Evolutionary conservation across 2,888 invertebrate genomes (phyloP).

Genomic region (Hofmannophila pseudospretella): DNA sequence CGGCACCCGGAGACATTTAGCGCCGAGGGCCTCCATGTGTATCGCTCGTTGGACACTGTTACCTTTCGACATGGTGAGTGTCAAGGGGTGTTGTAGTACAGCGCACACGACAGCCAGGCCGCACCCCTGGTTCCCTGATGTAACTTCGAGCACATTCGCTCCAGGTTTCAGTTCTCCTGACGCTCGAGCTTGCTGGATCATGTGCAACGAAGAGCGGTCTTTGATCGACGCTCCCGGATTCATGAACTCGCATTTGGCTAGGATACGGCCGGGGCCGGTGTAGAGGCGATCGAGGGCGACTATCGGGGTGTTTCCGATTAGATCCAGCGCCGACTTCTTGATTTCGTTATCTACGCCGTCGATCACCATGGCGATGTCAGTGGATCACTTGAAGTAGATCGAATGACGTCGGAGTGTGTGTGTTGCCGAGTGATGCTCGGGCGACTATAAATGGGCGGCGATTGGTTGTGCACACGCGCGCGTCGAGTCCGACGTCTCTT

Average conservation of each 20-base stretch:
- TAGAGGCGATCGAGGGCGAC: constrained; percentile 64
- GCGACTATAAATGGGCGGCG: constrained; percentile 2
- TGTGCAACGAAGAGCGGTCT: constrained; percentile 58
- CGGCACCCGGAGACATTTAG: constrained; percentile 57
- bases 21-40: constrained; percentile 69
- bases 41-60: constrained; percentile 65
- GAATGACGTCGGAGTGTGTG: neutral
- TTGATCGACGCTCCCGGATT: constrained; percentile 69
- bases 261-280: constrained; percentile 58
- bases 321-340: constrained; percentile 59
- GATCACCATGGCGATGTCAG: constrained; percentile 7
- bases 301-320: constrained; percentile 66
- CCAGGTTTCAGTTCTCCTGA: constrained; percentile 53
- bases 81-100: constrained; percentile 59
- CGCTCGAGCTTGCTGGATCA: constrained; percentile 49
- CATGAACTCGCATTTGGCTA: constrained; percentile 71
- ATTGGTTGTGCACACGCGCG: neutral
- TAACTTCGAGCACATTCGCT: constrained; percentile 54
- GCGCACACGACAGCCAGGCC: constrained; percentile 68
- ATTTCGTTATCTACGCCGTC: constrained; percentile 47
- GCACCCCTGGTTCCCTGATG: constrained; percentile 68
- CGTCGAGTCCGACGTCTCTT: neutral
- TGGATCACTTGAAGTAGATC: neutral
- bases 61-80: constrained; percentile 63
- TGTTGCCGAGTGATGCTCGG: neutral